These are phyloP conservation scores for Hippopotamyrus pictus DNA, from an alignment of 2,797 vertebrate genomes.

Conservation along the genomic window DNA sequence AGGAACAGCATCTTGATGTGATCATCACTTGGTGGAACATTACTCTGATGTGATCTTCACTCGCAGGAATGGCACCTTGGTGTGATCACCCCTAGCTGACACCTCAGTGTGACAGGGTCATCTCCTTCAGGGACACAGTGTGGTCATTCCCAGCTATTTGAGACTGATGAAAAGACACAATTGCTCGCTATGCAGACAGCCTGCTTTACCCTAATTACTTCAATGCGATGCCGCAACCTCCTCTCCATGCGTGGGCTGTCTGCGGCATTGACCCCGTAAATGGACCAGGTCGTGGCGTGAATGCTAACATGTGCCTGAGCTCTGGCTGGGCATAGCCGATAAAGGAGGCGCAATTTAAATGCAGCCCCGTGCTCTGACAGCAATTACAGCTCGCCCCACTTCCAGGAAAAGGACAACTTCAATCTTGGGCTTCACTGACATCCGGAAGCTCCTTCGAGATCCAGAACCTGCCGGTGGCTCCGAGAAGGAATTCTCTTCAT, in stretches of 20 bases:
- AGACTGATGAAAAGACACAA: not conserved
- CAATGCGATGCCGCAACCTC: not conserved
- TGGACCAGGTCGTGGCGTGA: not conserved
- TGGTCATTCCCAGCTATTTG: not conserved
- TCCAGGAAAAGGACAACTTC: not conserved
- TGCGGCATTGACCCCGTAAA: not conserved
- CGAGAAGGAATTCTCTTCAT: not conserved
- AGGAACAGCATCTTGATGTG: not conserved
- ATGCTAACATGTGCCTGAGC: not conserved
- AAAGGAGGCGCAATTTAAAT: not conserved
- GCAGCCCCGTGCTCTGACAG: not conserved
- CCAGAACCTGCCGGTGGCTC: not conserved
- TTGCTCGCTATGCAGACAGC: not conserved
- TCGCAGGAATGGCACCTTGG: not conserved
- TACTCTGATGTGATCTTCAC: not conserved
- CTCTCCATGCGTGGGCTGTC: not conserved
- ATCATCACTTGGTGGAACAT: not conserved
- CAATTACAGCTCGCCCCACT: not conserved
- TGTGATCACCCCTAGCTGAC: not conserved
- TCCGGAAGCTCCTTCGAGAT: not conserved
- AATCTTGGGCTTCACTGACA: not conserved
- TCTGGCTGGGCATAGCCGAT: not conserved
- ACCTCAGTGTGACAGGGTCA: not conserved
- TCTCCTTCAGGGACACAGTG: not conserved
- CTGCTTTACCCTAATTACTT: not conserved